A percentile compares a stretch with the other conserved stretches of the same genome.
Evolutionary conservation across 53 echinoderm and acorn worm species (phyloP).

Genomic region (Holothuria scabra): DNA sequence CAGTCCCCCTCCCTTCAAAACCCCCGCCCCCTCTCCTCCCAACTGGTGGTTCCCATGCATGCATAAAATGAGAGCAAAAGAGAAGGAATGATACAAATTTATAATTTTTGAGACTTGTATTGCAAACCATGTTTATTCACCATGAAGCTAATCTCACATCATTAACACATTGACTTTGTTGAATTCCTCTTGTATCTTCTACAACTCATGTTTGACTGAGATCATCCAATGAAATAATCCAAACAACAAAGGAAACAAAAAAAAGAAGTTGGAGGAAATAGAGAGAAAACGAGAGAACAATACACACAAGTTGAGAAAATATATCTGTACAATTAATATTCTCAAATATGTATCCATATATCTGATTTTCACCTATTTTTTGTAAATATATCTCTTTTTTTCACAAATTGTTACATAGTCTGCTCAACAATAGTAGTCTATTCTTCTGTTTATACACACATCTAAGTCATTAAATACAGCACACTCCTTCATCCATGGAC

Average conservation of each 20-base stretch:
- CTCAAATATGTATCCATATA: slow-evolving; percentile 39
- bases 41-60: too few relatives aligned
- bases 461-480: slow-evolving; percentile 33
- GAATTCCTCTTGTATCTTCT: slow-evolving; percentile 9
- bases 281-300: not conserved
- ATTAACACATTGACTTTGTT: slow-evolving; percentile 19
- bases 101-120: slow-evolving; percentile 14
- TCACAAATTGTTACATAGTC: slow-evolving; percentile 25
- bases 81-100: not conserved
- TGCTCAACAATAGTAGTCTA: not conserved
- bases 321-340: slow-evolving; percentile 42
- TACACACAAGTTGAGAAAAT: slow-evolving; percentile 29
- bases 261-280: slow-evolving; percentile 6
- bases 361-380: slow-evolving; percentile 40
- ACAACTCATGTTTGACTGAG: slow-evolving; percentile 17
- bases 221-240: slow-evolving; percentile 8
- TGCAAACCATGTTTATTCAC: slow-evolving; percentile 23
- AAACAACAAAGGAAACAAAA: slow-evolving; percentile 19
- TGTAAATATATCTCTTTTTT: slow-evolving; percentile 35
- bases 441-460: slow-evolving; percentile 22
- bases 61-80: not conserved
- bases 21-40: too few relatives aligned
- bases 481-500: not conserved
- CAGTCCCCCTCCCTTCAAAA: too few relatives aligned
- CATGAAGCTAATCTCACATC: slow-evolving; percentile 36